Base-by-base conservation (phyloP, 1,140 invertebrate species). In the Cydia amplana region DNA sequence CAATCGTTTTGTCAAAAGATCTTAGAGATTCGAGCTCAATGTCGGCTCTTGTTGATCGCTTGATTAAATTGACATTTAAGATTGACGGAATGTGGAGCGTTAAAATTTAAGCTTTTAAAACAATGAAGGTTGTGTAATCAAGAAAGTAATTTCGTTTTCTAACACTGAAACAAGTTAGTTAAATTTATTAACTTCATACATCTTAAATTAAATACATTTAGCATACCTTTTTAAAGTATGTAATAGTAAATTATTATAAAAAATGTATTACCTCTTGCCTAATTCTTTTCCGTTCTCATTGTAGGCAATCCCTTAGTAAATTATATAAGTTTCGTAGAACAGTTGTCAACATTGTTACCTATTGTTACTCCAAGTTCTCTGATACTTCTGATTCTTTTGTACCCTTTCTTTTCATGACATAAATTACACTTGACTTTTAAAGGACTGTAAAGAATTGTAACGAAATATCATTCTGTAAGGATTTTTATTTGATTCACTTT, bases 1-100 rank as follows among this genome's bases (percentile, higher is more conserved):
- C 65, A 36, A 70, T 70, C 65, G 65, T 70, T 36, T 70, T 70
- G 65, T 70, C 65, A 70, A 70, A 70, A 70, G 65, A 70, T 70
- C 65, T 70, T 20, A 70, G 6, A 70, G 65, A 70, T 70, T 70
- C 43, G 1, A 18, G 65, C 16, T 70, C 36, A 36, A 20, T 70
- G 23, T 70, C 36, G 9, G 65, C n/a, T 70, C 36, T 70, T 70
- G 32, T 40, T n/a, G 65, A 18, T 70, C 65, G 65, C n/a, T 70
- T 70, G 65, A 40, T 36, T 40, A 36, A 23, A 70, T 70, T 70
- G 65, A 36, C 65, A 70, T 70, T 70, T 70, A 9, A 4, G 28
- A 23, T 70, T 36, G 28, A 18, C 14, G 64, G 18, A 40, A 70
- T 70, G 28, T 32, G 14, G 4, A 16, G 43, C 43, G 43, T 46